Evolutionary conservation across 2,888 invertebrate species (phyloP).

Genomic region (Melieria crassipennis): DNA sequence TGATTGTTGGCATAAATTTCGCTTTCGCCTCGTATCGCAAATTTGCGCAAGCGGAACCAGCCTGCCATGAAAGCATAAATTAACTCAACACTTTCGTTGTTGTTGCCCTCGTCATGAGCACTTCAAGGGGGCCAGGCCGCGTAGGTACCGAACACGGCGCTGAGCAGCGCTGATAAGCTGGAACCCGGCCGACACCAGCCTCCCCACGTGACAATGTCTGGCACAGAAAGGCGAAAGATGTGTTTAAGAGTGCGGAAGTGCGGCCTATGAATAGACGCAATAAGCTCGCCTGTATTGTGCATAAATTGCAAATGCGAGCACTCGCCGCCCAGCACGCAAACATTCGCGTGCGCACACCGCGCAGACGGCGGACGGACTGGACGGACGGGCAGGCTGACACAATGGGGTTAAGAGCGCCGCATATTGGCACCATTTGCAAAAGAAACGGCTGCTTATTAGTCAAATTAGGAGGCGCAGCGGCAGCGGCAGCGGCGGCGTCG

Average conservation of each 20-base stretch:
- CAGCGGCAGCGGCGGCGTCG: background rate
- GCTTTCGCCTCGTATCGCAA: conserved; percentile 12
- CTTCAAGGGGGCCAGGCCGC: no score
- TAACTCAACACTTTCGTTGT: conserved; percentile 34
- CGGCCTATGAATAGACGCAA: background rate
- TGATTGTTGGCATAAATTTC: conserved; percentile 15
- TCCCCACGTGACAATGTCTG: background rate
- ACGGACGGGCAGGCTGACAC: background rate
- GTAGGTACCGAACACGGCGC: background rate
- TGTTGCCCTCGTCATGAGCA: background rate
- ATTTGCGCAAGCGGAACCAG: background rate
- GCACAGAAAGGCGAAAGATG: conserved; percentile 1
- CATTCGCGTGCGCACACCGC: background rate
- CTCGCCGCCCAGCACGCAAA: background rate
- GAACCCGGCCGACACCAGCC: conserved; percentile 4
- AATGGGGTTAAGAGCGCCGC: conserved; percentile 27
- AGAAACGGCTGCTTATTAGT: conserved; percentile 29
- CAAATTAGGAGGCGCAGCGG: conserved; percentile 9
- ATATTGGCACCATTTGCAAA: conserved; percentile 29
- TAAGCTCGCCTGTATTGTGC: background rate
- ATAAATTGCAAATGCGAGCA: background rate
- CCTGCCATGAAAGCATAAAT: conserved; percentile 28
- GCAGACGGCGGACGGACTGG: no score
- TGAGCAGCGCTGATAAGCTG: background rate
- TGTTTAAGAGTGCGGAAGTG: background rate